These are phyloP conservation scores for Cyprinodon variegatus DNA, from an alignment of 2,113 vertebrate genomes.

Conservation along the genomic window DNA sequence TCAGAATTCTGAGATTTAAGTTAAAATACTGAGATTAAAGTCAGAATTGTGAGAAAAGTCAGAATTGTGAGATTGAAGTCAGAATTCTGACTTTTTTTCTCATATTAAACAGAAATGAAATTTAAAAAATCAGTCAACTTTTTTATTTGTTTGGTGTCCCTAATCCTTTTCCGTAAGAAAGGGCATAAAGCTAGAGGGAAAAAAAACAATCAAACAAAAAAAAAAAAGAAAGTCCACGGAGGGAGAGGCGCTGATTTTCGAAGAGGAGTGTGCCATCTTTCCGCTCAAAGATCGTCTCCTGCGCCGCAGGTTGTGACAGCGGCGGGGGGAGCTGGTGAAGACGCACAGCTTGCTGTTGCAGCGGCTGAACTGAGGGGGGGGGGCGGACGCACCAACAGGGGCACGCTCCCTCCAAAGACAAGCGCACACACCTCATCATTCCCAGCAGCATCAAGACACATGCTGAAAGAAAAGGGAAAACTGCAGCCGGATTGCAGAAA, in stretches of 20 bases:
- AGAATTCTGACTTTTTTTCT: no score
- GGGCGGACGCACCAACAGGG: constrained; percentile 49
- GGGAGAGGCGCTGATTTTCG: not conserved
- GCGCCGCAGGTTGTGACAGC: constrained; percentile 58
- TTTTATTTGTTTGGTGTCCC: no score
- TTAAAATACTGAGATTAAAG: no score
- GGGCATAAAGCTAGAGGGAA: not conserved
- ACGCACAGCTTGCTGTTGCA: constrained; percentile 70
- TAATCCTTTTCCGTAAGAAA: not conserved
- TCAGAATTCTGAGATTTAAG: no score
- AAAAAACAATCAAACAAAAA: no score
- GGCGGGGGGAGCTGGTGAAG: constrained; percentile 58
- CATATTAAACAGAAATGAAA: no score
- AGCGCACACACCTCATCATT: constrained; percentile 20
- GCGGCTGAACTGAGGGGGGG: constrained; percentile 43
- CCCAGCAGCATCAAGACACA: constrained; percentile 48
- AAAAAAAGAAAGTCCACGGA: not conserved
- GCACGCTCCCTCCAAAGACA: constrained; percentile 28
- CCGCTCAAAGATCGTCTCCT: constrained; percentile 39
- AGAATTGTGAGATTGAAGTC: no score
- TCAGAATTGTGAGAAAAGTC: no score
- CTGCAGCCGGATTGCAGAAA: constrained; percentile 29
- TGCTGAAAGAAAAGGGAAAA: constrained; percentile 14
- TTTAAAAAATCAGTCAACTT: no score
- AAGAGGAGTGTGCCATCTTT: not conserved